These are phyloP conservation scores for Taphrorychus bicolor DNA, from an alignment of 2,888 invertebrate species.

Conservation along the genomic window DNA sequence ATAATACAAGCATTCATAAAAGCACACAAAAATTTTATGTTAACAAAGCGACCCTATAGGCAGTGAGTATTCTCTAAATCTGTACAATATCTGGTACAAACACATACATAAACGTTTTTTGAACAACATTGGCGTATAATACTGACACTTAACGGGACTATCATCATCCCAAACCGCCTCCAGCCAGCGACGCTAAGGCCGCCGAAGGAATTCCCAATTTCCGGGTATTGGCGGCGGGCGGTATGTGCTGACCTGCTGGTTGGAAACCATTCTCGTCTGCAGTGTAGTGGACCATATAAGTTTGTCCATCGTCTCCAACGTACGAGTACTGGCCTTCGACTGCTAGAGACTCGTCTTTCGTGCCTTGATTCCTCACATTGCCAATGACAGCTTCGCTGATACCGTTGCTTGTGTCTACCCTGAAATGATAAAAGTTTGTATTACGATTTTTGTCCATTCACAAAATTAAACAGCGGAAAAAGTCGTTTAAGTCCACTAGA, in stretches of 20 bases:
- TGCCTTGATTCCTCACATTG: constrained; percentile 59
- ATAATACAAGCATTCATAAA: background rate
- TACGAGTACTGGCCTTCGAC: constrained; percentile 67
- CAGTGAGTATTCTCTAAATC: background rate
- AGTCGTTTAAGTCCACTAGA: too few relatives aligned
- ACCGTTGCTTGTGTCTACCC: constrained; percentile 61
- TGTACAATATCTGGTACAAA: background rate
- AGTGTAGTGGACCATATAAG: constrained; percentile 63
- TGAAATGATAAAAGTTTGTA: too few relatives aligned
- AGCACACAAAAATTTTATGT: background rate
- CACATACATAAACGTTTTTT: background rate
- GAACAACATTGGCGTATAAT: background rate
- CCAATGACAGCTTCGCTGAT: constrained; percentile 64
- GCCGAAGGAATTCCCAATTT: constrained; percentile 54
- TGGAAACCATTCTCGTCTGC: constrained; percentile 67
- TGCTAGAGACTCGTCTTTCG: constrained; percentile 60
- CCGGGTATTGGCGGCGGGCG: constrained; percentile 47
- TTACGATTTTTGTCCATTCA: too few relatives aligned
- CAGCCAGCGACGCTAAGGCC: constrained; percentile 53
- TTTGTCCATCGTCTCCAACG: constrained; percentile 63
- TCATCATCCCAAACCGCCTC: constrained; percentile 48
- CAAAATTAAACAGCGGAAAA: too few relatives aligned
- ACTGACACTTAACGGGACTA: background rate
- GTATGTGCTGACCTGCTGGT: constrained; percentile 53
- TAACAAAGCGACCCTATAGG: background rate